Base-by-base conservation (phyloP, 2,888 invertebrate species). In the Acleris sparsana region DNA sequence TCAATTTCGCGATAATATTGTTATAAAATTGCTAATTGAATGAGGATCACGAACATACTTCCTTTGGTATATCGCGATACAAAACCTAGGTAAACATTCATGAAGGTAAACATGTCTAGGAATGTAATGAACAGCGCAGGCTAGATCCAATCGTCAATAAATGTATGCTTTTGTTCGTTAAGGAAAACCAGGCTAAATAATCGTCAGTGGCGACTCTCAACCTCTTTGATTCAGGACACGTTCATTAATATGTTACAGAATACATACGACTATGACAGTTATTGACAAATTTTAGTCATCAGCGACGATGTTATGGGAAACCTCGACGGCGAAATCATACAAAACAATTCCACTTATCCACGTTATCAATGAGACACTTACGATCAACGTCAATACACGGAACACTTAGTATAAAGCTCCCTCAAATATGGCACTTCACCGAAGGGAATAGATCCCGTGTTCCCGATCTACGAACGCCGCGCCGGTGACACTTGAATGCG, bases 321-420 rank as follows among this genome's bases (percentile, higher is more conserved):
- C 76, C 73, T 72, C 83, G 79, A 83, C 86, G 82, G 85, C 82
- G 83, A 77, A 86, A 86, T 85, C 86, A 85, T 80, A 84, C 83
- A 83, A 84, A 83, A 55, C 55, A 63, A 56, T 86, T 88, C 88
- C 90, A 89, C 88, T 85, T 82, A 86, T 84, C 78, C 78, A 75
- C 80, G 82, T 85, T 87, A 88, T 85, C 85, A 39, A 86, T 33
- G 33, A 9, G 69, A 79, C 82, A 88, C 86, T 87, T 88, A 86
- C 84, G 72, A 53, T 76, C 72, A 77, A 69, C 76, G 77, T 74
- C 79, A 80, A 76, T 43, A 55, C 53, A 65, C 60, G 18, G 43
- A 51, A 33, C 44, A 61, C 61, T 56, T 29, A 11, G 53, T 65
- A 56, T 44, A 7, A 46, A 46, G 1, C 7, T 52, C 39, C 20